Percentiles rank a stretch among this genome's conserved stretches.
Evolutionary conservation across 2,888 invertebrate genomes (phyloP).

Genomic region (Atethmia centrago): DNA sequence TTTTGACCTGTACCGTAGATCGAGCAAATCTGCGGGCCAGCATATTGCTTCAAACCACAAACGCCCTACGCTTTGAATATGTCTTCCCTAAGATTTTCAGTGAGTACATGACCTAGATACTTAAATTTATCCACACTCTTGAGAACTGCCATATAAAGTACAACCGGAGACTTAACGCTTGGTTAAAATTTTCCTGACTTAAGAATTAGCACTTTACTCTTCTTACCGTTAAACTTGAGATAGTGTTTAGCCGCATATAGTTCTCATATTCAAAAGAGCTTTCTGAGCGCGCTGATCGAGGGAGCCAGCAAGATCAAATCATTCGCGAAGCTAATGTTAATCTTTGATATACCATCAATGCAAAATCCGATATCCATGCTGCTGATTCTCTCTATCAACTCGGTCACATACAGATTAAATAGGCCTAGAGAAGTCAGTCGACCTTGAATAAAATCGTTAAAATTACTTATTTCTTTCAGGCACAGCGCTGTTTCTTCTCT

Average conservation of each 20-base stretch:
- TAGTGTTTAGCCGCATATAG: not conserved
- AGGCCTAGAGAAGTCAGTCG: constrained; percentile 5
- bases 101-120: constrained; percentile 18
- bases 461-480: constrained; percentile 52
- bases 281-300: constrained; percentile 7
- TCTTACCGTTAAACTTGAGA: constrained; percentile 1
- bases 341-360: constrained; percentile 10
- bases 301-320: not conserved
- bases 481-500: constrained; percentile 46
- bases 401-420: not conserved
- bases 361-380: not conserved
- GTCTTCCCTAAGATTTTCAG: not conserved
- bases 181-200: not conserved
- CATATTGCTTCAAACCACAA: constrained; percentile 1
- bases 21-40: not conserved
- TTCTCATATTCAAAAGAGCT: not conserved
- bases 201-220: not conserved
- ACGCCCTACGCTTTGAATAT: not conserved
- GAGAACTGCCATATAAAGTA: not conserved
- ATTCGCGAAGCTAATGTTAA: not conserved
- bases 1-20: not conserved
- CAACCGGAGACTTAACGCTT: not conserved
- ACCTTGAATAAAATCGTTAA: constrained; percentile 31
- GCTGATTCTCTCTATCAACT: not conserved
- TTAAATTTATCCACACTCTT: constrained; percentile 12